Conservation (phyloP, 2,797 vertebrate genomes). For the Sebastiscus tertius region DNA sequence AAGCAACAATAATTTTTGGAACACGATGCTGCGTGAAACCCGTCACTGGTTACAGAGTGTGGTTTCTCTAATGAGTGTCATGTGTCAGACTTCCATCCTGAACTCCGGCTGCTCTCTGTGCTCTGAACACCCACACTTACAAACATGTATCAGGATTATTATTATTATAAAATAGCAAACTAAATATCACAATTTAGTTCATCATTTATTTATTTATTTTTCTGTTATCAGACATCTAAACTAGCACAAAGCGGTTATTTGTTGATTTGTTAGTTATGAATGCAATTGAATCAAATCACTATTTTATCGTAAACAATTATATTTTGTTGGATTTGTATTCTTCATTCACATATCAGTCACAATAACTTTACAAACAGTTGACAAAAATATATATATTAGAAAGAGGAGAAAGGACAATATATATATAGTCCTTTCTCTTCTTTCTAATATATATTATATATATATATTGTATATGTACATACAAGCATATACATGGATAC, state of each 20-base stretch:
- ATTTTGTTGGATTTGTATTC: not conserved
- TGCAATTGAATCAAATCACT: not conserved
- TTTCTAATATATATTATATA: not conserved
- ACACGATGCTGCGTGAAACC: not conserved
- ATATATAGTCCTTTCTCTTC: too few species aligned
- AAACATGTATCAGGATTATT: too few species aligned
- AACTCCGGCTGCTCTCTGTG: too few species aligned
- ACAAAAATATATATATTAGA: not conserved
- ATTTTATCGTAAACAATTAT: not conserved
- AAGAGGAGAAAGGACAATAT: not conserved
- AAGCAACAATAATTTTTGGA: not conserved
- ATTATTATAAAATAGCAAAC: too few species aligned
- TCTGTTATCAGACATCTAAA: not conserved
- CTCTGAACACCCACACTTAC: too few species aligned
- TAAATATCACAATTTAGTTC: too few species aligned
- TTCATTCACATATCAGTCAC: not conserved
- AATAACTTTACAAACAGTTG: not conserved
- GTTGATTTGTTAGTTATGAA: not conserved
- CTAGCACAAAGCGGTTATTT: not conserved
- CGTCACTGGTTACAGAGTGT: too few species aligned
- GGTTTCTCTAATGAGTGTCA: too few species aligned
- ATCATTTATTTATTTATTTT: too few species aligned
- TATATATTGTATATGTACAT: too few species aligned
- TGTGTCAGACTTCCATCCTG: too few species aligned
- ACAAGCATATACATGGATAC: too few species aligned